phyloP scores from a whole-genome alignment of 2,797 vertebrate species.

The Vireo griseus region DNA sequence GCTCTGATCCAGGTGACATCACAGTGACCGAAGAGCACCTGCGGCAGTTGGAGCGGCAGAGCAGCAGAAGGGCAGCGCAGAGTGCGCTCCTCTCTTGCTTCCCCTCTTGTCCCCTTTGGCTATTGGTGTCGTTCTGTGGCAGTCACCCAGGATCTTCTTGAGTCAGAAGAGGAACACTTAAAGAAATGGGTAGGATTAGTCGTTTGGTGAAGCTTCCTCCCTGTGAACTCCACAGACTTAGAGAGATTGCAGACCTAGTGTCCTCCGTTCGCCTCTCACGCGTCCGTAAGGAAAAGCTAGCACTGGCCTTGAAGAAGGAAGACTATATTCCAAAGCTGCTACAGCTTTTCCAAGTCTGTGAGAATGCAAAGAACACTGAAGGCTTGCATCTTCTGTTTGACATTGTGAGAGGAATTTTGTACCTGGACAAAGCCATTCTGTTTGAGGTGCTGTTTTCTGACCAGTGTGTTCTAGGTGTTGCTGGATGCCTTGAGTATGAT shows the following conservation, averaged over 20 bases:
- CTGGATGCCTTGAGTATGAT: conserved; percentile 96
- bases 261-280: conserved; percentile 91
- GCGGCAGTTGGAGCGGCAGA: neutral
- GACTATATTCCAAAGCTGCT: conserved; percentile 96
- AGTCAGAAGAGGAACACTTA: conserved; percentile 91
- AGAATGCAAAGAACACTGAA: conserved; percentile 89
- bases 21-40: neutral
- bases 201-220: conserved; percentile 87
- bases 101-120: neutral
- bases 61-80: neutral
- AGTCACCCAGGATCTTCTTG: conserved; percentile 91
- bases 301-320: conserved; percentile 89
- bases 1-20: neutral
- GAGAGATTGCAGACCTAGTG: conserved; percentile 94
- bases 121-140: conserved; percentile 78
- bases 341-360: conserved; percentile 91
- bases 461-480: conserved; percentile 96
- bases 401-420: conserved; percentile 92
- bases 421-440: conserved; percentile 94
- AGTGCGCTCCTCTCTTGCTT: neutral
- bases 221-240: conserved; percentile 88
- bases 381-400: conserved; percentile 95
- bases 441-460: conserved; percentile 99
- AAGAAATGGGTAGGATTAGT: conserved; percentile 91
- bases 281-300: conserved; percentile 88